Evolutionary conservation across 2,888 invertebrate species (phyloP), one percentile per base, ranked within the genome.

Genomic region (Hydroisotoma schaefferi): DNA sequence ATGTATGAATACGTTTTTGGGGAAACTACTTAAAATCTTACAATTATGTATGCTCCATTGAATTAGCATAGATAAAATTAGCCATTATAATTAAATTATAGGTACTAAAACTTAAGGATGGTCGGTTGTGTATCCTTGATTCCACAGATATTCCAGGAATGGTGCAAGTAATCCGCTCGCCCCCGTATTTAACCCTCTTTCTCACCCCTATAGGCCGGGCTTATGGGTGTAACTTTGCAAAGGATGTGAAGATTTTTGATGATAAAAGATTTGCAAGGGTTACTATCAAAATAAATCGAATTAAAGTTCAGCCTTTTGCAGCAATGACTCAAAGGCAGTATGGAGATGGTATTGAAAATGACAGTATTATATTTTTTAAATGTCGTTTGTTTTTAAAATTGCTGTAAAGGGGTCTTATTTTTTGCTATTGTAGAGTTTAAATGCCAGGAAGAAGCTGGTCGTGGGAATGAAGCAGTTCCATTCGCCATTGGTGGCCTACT

Each of bases 191-290:
- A 23, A 71, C 68, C 76, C 78, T 90, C 64, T 90, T 90, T 74
- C 87, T 88, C 0, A 92, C 92, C 0, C 91, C 91, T 0, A 88
- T 92, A 8, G 91, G 91, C 20, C 88, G 89, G 75, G 89, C 91
- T 0, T 92, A 85, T 77, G 80, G 83, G 55, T 93, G 93, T 75
- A 82, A 81, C 44, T 83, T 88, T 87, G 76, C 85, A 58, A 71
- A 75, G 1, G 80, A 85, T 1, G 77, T 92, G 65, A 72, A 76
- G 77, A 74, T 76, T 78, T 76, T 75, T 76, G 74, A 77, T 80
- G 69, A 82, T 80, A 73, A 73, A 48, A 70, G 70, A 20, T 65
- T 69, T 33, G 67, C 78, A 1, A 81, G 82, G 57, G 86, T 85
- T 0, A 84, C 83, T 44, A 77, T 87, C 1, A 83, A 84, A 71